Base-by-base conservation (phyloP, 2,888 invertebrate genomes). In the Germaria angustata region DNA sequence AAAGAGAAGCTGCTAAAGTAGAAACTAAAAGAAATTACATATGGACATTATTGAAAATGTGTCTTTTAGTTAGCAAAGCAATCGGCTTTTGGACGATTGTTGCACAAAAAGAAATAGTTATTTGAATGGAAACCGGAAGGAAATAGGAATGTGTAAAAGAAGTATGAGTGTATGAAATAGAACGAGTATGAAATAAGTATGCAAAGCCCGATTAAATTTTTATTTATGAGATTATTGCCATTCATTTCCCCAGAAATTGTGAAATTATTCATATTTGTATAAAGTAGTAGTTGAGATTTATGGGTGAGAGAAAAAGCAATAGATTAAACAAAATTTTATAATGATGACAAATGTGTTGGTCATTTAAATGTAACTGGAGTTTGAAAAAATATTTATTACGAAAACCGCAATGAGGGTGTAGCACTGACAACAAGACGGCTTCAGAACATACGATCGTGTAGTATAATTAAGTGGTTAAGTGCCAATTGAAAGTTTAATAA, bases 181-280 rank as follows among this genome's bases (percentile, higher is more conserved):
- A 51, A 41, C n/a, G 53, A 55, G 34, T 32, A 65, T 41, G 22
- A 65, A 55, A 78, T 53, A 73, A 81, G 55, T 49, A 73, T 78
- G 61, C 68, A 77, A 65, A 65, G 39, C 39, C 57, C 61, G 49
- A 63, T 63, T 81, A 78, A 44, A 22, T 61, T 41, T 63, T 76
- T 82, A 82, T 79, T 79, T 82, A 82, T 79, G 75, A 66, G 73
- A 82, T 75, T 82, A 79, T 82, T 79, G 79, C 66, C 69, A 57
- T 79, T 34, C 53, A 44, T 63, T 77, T 69, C 8, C 9, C 17
- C 7, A n/a, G 9, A 73, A 77, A 72, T 72, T 81, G 4, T 17
- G 9, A 73, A 77, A 72, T 72, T 81, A 81, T 81, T 81, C 72
- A 81, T 80, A 65, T 65, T 41, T 69, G 20, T 41, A 51, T 20